Percentiles rank a stretch among this genome's conserved stretches.
phyloP scores from a whole-genome alignment of 2,888 invertebrate species.

The Drosophila gaucha region DNA sequence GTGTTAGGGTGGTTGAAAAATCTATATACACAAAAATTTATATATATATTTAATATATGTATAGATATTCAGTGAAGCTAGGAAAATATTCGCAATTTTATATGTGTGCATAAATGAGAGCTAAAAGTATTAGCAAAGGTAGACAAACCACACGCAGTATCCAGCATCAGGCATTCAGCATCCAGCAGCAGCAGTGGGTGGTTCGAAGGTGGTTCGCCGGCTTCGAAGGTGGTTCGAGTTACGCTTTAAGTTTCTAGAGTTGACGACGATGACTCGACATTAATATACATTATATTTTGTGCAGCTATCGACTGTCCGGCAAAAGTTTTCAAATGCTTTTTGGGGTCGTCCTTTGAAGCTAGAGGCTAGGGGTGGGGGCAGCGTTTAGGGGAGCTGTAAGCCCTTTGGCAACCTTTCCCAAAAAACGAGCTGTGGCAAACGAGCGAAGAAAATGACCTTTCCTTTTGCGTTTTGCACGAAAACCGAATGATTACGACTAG shows the following conservation, averaged over 20 bases:
- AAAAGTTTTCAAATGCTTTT: slow-evolving; percentile 67
- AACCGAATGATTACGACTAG: slow-evolving; percentile 64
- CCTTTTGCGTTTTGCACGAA: slow-evolving; percentile 71
- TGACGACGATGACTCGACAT: slow-evolving; percentile 71
- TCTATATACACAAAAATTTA: slow-evolving; percentile 30
- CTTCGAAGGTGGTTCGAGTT: slow-evolving; percentile 33
- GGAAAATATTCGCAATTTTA: slow-evolving; percentile 24
- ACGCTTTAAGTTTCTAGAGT: slow-evolving; percentile 51
- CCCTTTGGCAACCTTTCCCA: slow-evolving; percentile 74
- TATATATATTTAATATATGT: slow-evolving; percentile 29
- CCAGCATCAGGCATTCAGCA: slow-evolving; percentile 24
- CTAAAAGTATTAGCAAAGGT: slow-evolving; percentile 67
- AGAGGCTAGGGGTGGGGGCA: background rate
- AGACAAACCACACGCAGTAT: slow-evolving; percentile 65
- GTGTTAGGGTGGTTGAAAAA: slow-evolving; percentile 68
- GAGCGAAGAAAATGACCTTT: slow-evolving; percentile 78
- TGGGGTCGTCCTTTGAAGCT: slow-evolving; percentile 14
- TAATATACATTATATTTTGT: slow-evolving; percentile 73
- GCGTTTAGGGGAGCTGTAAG: slow-evolving; percentile 38
- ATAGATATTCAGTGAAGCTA: slow-evolving; percentile 11
- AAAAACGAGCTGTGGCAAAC: slow-evolving; percentile 62
- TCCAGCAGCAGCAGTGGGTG: background rate
- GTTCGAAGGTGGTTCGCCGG: background rate
- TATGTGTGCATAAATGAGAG: slow-evolving; percentile 19
- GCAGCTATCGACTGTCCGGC: slow-evolving; percentile 75